Conservation (phyloP, 2,888 invertebrate genomes). For the Deladenus siricidicola region DNA sequence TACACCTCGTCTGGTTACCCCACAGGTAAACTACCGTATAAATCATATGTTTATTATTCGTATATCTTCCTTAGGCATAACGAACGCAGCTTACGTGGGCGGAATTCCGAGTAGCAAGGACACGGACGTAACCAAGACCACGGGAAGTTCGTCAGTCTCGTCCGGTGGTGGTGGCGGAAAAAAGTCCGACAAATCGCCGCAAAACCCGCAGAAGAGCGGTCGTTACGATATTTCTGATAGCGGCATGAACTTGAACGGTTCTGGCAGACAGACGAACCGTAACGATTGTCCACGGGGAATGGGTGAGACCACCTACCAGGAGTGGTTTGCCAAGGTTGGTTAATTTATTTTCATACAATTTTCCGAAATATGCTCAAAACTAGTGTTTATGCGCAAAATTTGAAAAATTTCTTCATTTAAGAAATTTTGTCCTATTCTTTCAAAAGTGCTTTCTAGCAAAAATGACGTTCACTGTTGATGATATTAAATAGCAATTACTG, state of each 20-base stretch:
- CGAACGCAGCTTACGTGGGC: background rate
- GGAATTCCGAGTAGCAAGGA: conserved; percentile 8
- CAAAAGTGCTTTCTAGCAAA: no score
- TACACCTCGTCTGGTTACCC: conserved; percentile 1
- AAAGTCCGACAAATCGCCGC: background rate
- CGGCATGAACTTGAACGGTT: background rate
- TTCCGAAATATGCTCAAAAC: conserved; percentile 1
- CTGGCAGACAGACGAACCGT: background rate
- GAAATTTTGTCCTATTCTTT: background rate
- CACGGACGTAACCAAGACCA: conserved; percentile 10
- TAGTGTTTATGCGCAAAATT: background rate
- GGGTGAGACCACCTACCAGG: conserved; percentile 50
- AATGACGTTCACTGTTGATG: no score
- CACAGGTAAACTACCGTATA: background rate
- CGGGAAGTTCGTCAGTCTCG: background rate
- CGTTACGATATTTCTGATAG: background rate
- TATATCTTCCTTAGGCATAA: background rate
- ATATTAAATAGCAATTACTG: no score
- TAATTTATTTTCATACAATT: conserved; percentile 4
- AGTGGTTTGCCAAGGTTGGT: conserved; percentile 47
- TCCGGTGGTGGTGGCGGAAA: background rate
- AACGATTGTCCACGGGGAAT: conserved; percentile 36
- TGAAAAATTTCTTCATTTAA: background rate
- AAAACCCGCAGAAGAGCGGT: background rate
- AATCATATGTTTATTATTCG: background rate